Percentiles rank a stretch among this genome's conserved stretches.
Evolutionary conservation across 2,888 invertebrate genomes (phyloP).

Genomic region (Tinea pellionella): DNA sequence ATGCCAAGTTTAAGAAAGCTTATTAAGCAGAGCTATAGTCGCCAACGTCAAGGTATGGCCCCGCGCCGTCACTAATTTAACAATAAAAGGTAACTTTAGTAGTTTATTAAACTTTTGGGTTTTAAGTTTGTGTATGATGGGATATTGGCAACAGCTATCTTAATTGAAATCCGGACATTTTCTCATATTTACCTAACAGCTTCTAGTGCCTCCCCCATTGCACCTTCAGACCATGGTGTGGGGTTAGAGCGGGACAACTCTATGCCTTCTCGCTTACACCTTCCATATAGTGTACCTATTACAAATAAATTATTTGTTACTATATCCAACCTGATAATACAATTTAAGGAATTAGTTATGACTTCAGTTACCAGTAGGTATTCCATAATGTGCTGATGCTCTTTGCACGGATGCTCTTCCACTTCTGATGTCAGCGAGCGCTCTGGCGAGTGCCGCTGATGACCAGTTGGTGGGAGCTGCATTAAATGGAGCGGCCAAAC

Average conservation of each 20-base stretch:
- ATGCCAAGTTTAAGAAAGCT: no score
- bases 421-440: conserved; percentile 83
- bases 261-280: conserved; percentile 91
- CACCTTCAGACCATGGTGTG: conserved; percentile 95
- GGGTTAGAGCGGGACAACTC: conserved; percentile 89
- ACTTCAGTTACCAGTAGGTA: conserved; percentile 79
- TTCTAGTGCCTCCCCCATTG: conserved; percentile 90
- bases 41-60: no score
- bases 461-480: conserved; percentile 91
- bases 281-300: conserved; percentile 83
- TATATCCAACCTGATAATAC: background rate
- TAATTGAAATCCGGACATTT: no score
- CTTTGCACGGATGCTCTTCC: conserved; percentile 87
- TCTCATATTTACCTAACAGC: conserved; percentile 81
- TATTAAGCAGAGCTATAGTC: no score
- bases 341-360: no score
- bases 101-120: no score
- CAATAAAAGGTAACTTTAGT: no score
- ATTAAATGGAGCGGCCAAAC: conserved; percentile 90
- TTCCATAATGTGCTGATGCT: conserved; percentile 87
- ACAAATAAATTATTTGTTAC: conserved; percentile 14
- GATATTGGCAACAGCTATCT: no score
- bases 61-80: no score
- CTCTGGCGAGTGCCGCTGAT: conserved; percentile 84
- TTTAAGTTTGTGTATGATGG: no score